Percentiles rank a stretch among this genome's conserved stretches.
These are phyloP conservation scores for Eledona agricola DNA, from an alignment of 2,888 invertebrate genomes.

Conservation along the genomic window DNA sequence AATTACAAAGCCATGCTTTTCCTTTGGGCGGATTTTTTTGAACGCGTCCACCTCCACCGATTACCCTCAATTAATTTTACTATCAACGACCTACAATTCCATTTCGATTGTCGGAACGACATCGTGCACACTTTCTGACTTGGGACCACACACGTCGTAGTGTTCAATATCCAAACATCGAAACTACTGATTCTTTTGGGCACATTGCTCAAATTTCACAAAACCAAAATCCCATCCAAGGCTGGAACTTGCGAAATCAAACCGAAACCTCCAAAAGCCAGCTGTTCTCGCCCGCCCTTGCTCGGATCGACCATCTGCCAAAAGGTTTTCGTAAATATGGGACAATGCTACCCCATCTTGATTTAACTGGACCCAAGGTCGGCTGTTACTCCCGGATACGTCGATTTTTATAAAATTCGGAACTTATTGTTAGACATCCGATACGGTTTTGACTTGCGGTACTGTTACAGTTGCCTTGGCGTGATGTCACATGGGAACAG, in stretches of 20 bases:
- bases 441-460: constrained; percentile 30
- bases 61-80: constrained; percentile 22
- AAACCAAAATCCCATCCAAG: too few relatives aligned
- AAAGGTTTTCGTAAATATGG: too few relatives aligned
- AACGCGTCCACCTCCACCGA: constrained; percentile 15
- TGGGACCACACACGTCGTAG: too few relatives aligned
- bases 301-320: too few relatives aligned
- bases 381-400: constrained; percentile 29
- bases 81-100: constrained; percentile 26
- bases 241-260: too few relatives aligned
- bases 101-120: constrained; percentile 26
- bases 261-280: too few relatives aligned
- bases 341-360: too few relatives aligned
- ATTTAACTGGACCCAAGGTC: constrained; percentile 21
- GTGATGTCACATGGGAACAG: constrained; percentile 27
- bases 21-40: constrained; percentile 11
- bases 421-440: constrained; percentile 26
- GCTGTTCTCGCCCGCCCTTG: too few relatives aligned
- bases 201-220: too few relatives aligned
- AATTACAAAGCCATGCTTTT: constrained; percentile 19
- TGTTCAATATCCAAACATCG: too few relatives aligned
- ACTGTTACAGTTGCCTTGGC: constrained; percentile 19
- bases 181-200: too few relatives aligned
- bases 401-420: constrained; percentile 24
- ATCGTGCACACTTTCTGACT: too few relatives aligned